Percentiles rank a stretch among this genome's conserved stretches.
phyloP scores from a whole-genome alignment of 2,113 vertebrate genomes.

The Nematolebias whitei region DNA sequence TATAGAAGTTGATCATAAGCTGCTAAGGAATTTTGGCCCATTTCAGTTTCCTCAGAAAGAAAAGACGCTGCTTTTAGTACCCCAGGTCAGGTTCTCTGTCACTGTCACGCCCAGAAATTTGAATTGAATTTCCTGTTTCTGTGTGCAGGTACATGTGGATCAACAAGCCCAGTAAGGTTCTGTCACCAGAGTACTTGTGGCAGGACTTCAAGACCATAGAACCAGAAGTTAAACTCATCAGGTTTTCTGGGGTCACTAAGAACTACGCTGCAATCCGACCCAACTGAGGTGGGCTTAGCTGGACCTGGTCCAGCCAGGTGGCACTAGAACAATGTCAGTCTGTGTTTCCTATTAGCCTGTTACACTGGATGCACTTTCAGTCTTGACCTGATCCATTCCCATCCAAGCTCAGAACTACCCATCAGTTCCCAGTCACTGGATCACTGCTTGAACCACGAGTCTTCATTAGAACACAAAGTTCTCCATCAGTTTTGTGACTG shows the following conservation, averaged over 20 bases:
- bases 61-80: too few relatives aligned
- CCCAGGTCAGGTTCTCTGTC: too few relatives aligned
- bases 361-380: not conserved
- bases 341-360: not conserved
- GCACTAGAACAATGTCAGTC: not conserved
- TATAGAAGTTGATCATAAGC: too few relatives aligned
- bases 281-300: conserved; percentile 3
- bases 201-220: conserved; percentile 72
- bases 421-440: too few relatives aligned
- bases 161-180: conserved; percentile 80
- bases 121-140: conserved; percentile 22
- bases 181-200: conserved; percentile 84
- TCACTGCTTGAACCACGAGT: too few relatives aligned
- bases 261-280: conserved; percentile 56
- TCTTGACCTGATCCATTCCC: too few relatives aligned
- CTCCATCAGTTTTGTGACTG: too few relatives aligned
- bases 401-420: too few relatives aligned
- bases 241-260: conserved; percentile 73
- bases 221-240: conserved; percentile 64
- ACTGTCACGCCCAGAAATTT: too few relatives aligned
- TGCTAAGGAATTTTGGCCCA: too few relatives aligned
- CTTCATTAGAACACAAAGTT: too few relatives aligned
- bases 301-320: not conserved
- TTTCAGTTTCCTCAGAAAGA: too few relatives aligned
- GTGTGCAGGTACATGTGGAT: conserved; percentile 71